Conservation (phyloP, 64 coral and sea anemone genomes). For the Montipora capricornis region DNA sequence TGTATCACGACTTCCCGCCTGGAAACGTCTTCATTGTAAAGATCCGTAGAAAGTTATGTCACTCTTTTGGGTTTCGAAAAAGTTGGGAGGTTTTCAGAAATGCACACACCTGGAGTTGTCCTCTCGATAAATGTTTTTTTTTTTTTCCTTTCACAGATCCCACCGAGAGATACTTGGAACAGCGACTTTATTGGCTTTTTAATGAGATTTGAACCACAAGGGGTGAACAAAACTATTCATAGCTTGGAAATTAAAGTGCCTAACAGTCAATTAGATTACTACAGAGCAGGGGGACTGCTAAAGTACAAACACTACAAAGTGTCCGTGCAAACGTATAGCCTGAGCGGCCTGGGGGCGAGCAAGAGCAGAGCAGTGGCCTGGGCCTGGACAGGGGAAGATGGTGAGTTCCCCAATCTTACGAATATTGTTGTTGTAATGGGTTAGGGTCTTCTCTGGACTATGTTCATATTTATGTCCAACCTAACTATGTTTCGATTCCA, state of each 20-base stretch:
- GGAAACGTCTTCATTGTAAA: too few relatives aligned
- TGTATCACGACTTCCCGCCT: too few relatives aligned
- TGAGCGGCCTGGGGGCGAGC: conserved; percentile 75
- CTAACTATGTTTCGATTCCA: conserved; percentile 15
- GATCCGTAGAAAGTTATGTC: too few relatives aligned
- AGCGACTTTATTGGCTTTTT: conserved; percentile 77
- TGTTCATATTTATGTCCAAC: neutral
- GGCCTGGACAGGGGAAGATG: conserved; percentile 75
- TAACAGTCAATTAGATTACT: conserved; percentile 64
- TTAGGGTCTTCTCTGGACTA: too few relatives aligned
- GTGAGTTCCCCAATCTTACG: conserved; percentile 33
- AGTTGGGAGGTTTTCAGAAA: too few relatives aligned
- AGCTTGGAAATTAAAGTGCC: conserved; percentile 23
- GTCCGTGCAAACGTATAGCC: conserved; percentile 77
- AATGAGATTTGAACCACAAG: conserved; percentile 70
- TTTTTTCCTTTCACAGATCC: conserved; percentile 57
- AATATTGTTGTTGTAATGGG: too few relatives aligned
- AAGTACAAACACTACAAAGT: conserved; percentile 82
- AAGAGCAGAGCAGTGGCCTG: conserved; percentile 73
- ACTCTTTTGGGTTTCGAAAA: too few relatives aligned
- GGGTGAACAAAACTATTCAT: conserved; percentile 14
- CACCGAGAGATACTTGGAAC: conserved; percentile 86
- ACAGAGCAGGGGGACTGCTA: conserved; percentile 67
- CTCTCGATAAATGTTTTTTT: neutral
- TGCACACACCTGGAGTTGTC: too few relatives aligned